These are phyloP conservation scores for Drosophila seguyi DNA, from an alignment of 1,140 invertebrate genomes.

Conservation along the genomic window DNA sequence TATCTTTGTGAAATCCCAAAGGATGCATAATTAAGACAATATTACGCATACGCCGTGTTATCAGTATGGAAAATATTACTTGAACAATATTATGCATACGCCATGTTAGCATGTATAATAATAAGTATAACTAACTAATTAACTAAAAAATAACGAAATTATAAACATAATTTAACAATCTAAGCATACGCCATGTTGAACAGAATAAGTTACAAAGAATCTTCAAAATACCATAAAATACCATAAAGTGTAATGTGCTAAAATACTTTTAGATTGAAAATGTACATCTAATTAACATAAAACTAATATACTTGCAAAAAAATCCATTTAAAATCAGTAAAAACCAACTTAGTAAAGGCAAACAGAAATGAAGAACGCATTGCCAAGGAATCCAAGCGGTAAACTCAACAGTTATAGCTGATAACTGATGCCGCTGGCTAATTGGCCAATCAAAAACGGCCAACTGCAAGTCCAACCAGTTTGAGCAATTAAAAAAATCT, in stretches of 20 bases:
- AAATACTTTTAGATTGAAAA: neutral
- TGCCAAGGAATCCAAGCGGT: neutral
- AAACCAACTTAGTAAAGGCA: neutral
- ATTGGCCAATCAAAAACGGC: constrained; percentile 79
- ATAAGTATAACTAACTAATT: neutral
- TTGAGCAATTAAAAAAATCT: constrained; percentile 73
- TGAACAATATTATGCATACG: neutral
- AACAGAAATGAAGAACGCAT: neutral
- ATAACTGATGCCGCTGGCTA: constrained; percentile 62
- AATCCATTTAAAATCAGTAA: neutral
- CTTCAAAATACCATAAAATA: neutral
- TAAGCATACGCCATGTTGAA: constrained; percentile 1
- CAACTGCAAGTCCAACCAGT: constrained; percentile 57
- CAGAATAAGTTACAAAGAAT: neutral
- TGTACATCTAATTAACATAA: neutral
- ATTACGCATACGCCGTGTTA: neutral
- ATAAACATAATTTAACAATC: neutral
- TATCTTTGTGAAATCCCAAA: neutral
- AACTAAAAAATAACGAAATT: neutral
- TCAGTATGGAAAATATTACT: neutral
- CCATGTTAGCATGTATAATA: neutral
- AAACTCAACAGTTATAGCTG: constrained; percentile 28
- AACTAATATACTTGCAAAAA: neutral
- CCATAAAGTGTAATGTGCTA: neutral
- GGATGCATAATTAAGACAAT: neutral